Base-by-base conservation (phyloP, 1,140 invertebrate species). In the Drepana arcuata region DNA sequence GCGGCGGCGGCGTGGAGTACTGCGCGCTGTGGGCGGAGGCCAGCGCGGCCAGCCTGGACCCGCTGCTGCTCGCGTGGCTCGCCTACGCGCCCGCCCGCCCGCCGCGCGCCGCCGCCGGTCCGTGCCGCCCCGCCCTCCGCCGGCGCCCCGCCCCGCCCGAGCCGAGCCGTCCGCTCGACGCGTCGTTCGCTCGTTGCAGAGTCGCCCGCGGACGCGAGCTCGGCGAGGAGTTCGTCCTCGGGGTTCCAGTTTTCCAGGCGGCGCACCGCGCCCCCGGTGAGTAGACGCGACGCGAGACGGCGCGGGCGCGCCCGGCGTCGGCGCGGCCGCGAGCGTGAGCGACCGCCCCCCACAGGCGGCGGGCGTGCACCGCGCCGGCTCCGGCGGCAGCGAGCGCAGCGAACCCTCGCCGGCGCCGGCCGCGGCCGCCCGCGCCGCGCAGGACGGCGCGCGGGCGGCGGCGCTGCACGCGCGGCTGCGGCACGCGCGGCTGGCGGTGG, bases 331-430 rank as follows among this genome's bases (percentile, higher is more conserved):
- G n/a, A n/a, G n/a, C n/a, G n/a, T n/a, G n/a, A n/a, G n/a, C n/a
- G n/a, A n/a, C n/a, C n/a, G n/a, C n/a, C n/a, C n/a, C n/a, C n/a
- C n/a, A n/a, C n/a, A n/a, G n/a, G n/a, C n/a, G n/a, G n/a, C n/a
- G n/a, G n/a, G n/a, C n/a, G n/a, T n/a, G n/a, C 68, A 61, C 7
- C 74, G 71, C 31, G 12, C 41, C 1, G 59, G 56, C 2, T 79
- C 74, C 1, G 54, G n/a, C n/a, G n/a, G 63, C 34, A 69, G 65
- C 39, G 74, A 79, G 34, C 54, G 39, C 0, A 62, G 63, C 31
- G 71, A 75, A n/a, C n/a, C n/a, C n/a, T n/a, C n/a, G n/a, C 71
- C 74, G 0, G 35, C 77, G 18, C 34, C 77, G 3, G 41, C 67
- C 3, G 52, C 52, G 1, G 73, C 64, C 58, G 48, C 74, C 1